phyloP scores from a whole-genome alignment of 2,797 vertebrate species.

The Sciaenops ocellatus region DNA sequence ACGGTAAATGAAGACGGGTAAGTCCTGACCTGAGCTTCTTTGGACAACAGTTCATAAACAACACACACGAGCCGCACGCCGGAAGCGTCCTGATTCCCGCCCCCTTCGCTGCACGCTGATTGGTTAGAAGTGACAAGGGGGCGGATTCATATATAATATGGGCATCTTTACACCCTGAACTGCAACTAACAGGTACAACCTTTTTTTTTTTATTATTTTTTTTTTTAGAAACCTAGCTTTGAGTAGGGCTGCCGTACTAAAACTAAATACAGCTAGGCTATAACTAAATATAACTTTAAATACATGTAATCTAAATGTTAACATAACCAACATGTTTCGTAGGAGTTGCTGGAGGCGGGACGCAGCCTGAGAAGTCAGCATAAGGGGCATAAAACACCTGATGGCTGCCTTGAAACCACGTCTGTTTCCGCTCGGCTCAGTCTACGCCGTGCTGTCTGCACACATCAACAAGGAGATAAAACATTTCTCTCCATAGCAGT shows the following conservation, averaged over 20 bases:
- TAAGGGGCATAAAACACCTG: accelerated
- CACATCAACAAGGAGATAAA: slow-evolving; percentile 58
- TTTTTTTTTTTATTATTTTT: no score
- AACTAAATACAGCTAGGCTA: accelerated
- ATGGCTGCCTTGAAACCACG: background rate
- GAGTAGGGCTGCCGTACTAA: accelerated
- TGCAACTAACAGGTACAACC: accelerated
- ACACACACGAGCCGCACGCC: slow-evolving; percentile 33
- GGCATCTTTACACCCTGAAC: accelerated
- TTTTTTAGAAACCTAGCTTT: background rate
- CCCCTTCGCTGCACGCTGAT: slow-evolving; percentile 48
- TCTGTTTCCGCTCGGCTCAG: slow-evolving; percentile 63
- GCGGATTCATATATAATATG: accelerated
- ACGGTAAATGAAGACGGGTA: background rate
- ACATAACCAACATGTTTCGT: background rate
- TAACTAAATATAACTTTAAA: background rate
- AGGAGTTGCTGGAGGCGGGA: accelerated
- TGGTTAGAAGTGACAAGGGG: slow-evolving; percentile 50
- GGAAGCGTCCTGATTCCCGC: slow-evolving; percentile 66
- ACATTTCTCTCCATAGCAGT: slow-evolving; percentile 63
- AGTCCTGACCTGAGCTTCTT: background rate
- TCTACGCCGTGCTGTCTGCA: slow-evolving; percentile 38
- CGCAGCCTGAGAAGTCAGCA: slow-evolving; percentile 26
- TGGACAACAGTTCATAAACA: slow-evolving; percentile 42
- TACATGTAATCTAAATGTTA: accelerated